Evolutionary conservation across 2,797 vertebrate species (phyloP).

Genomic region (Helicolenus hilgendorfi): DNA sequence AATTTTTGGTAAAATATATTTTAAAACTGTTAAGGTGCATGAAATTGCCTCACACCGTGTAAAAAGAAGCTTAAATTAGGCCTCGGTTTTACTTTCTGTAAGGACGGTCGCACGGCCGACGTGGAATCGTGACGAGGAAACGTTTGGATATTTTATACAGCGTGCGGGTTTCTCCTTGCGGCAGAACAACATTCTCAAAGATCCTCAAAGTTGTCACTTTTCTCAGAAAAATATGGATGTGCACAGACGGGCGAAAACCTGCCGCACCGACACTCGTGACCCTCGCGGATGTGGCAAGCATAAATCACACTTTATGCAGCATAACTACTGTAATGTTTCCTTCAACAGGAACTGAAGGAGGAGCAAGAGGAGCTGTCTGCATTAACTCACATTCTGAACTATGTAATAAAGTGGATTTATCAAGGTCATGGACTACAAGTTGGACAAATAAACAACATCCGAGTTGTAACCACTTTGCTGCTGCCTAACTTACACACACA

Average conservation of each 20-base stretch:
- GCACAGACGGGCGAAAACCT: no score
- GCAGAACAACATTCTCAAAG: no score
- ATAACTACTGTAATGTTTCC: neutral
- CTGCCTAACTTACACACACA: neutral
- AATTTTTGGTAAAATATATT: neutral
- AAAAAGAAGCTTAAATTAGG: neutral
- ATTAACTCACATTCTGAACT: neutral
- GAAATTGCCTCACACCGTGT: neutral
- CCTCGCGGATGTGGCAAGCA: no score
- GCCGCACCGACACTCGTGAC: no score
- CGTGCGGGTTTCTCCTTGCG: no score
- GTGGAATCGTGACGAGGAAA: no score
- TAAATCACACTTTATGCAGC: neutral
- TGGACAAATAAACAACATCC: neutral
- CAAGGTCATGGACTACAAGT: neutral
- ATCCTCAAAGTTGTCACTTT: no score
- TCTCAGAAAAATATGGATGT: no score
- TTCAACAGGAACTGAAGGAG: neutral
- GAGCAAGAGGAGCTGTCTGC: neutral
- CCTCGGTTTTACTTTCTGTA: neutral
- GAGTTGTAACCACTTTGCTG: neutral
- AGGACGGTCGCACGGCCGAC: accelerated
- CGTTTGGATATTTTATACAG: no score
- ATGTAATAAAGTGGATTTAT: neutral
- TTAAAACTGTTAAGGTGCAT: neutral